Evolutionary conservation across 2,888 invertebrate species (phyloP).

Genomic region (Chloroclysta siterata): DNA sequence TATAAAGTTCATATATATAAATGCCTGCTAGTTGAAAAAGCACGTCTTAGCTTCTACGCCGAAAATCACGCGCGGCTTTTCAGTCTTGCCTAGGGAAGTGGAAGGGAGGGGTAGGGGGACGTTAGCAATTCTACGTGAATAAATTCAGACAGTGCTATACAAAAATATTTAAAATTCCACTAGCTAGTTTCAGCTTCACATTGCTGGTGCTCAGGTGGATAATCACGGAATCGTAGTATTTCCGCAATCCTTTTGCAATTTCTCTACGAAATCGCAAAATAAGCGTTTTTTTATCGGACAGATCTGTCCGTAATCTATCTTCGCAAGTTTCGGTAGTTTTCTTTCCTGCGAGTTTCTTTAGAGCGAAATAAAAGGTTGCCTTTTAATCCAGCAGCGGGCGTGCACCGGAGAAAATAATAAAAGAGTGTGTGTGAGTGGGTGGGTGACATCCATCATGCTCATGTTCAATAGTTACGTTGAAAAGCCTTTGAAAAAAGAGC

Average conservation of each 20-base stretch:
- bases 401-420: not conserved
- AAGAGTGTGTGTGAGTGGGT: not conserved
- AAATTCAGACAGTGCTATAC: too few relatives aligned
- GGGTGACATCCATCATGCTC: not conserved
- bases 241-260: conserved; percentile 10
- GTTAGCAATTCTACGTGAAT: too few relatives aligned
- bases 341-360: conserved; percentile 9
- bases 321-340: conserved; percentile 19
- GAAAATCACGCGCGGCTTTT: too few relatives aligned
- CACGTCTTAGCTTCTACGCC: too few relatives aligned
- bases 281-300: conserved; percentile 12
- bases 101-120: too few relatives aligned
- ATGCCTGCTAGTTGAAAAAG: too few relatives aligned
- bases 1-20: too few relatives aligned
- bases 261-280: conserved; percentile 1
- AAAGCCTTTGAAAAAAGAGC: not conserved
- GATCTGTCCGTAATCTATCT: conserved; percentile 11
- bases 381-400: not conserved
- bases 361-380: conserved; percentile 2
- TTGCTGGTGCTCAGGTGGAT: conserved; percentile 9
- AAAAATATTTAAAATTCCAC: too few relatives aligned
- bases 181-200: too few relatives aligned
- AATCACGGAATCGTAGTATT: conserved; percentile 12
- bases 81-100: too few relatives aligned
- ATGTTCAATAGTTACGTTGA: not conserved